A percentile compares a stretch with the other conserved stretches of the same genome.
phyloP scores from a whole-genome alignment of 1,140 invertebrate species.

The Cephus cinctus region DNA sequence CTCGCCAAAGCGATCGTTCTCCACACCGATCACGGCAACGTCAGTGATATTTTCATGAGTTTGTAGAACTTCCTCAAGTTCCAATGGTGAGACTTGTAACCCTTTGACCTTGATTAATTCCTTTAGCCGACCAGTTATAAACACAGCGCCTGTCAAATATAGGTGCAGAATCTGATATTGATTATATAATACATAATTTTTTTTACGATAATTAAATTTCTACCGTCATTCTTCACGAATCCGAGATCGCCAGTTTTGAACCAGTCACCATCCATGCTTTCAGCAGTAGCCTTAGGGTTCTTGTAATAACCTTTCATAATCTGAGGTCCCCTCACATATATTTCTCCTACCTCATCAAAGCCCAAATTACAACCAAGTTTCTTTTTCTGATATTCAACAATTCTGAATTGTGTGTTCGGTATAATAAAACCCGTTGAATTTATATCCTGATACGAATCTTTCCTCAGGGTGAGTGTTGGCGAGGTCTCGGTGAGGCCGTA shows the following conservation, averaged over 20 bases:
- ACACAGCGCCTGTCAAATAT: conserved; percentile 48
- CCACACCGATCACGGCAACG: conserved; percentile 78
- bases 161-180: not conserved
- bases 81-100: conserved; percentile 47
- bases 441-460: conserved; percentile 25
- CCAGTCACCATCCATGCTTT: conserved; percentile 67
- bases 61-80: conserved; percentile 37
- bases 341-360: conserved; percentile 28
- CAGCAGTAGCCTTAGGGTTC: conserved; percentile 55
- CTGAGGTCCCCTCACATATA: conserved; percentile 28
- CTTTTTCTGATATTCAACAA: conserved; percentile 61
- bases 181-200: not conserved
- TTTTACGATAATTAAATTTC: too few species aligned
- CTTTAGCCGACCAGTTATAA: conserved; percentile 58
- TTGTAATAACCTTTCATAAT: conserved; percentile 60
- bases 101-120: conserved; percentile 64
- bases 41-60: conserved; percentile 63
- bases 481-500: conserved; percentile 69
- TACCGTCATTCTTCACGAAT: conserved; percentile 66
- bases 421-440: conserved; percentile 60
- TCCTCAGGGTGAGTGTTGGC: conserved; percentile 46
- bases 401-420: conserved; percentile 65
- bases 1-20: conserved; percentile 71
- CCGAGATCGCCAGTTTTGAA: conserved; percentile 78
- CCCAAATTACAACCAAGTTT: conserved; percentile 36